A percentile compares a stretch with the other conserved stretches of the same genome.
phyloP scores from a whole-genome alignment of 2,797 vertebrate genomes.

The Sebastiscus albofasciatus region DNA sequence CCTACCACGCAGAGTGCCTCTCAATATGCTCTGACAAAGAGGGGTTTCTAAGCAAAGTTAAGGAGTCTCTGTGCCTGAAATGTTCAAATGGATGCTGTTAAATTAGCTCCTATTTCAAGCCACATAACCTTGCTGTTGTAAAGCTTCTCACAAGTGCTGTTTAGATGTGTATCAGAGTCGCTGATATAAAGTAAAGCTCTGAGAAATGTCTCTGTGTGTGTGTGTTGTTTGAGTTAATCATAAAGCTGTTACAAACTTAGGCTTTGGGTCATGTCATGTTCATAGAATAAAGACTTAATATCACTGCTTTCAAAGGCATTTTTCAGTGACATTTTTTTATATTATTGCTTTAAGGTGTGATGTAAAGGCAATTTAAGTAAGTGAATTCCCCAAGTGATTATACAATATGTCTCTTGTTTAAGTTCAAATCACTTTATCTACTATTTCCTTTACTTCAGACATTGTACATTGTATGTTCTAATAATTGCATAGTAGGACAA shows the following conservation, averaged over 20 bases:
- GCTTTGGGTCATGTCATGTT: slow-evolving; percentile 8
- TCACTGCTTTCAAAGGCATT: neutral
- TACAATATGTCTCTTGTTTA: neutral
- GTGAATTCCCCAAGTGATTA: neutral
- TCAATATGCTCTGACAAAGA: slow-evolving; percentile 36
- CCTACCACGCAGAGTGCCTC: slow-evolving; percentile 4
- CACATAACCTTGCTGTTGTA: slow-evolving; percentile 31
- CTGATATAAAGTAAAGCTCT: slow-evolving; percentile 22
- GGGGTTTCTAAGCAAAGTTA: slow-evolving; percentile 63
- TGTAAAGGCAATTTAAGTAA: slow-evolving; percentile 17
- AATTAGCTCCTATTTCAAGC: slow-evolving; percentile 45
- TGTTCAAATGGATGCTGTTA: slow-evolving; percentile 51
- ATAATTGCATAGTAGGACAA: neutral
- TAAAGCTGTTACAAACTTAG: neutral
- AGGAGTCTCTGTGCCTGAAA: slow-evolving; percentile 30
- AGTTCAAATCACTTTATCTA: neutral
- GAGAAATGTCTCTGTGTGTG: neutral
- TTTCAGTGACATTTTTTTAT: neutral
- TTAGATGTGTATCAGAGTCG: slow-evolving; percentile 17
- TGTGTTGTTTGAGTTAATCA: slow-evolving; percentile 5
- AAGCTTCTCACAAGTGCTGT: slow-evolving; percentile 18
- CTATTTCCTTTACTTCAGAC: neutral
- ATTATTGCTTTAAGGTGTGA: neutral
- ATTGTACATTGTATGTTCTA: neutral
- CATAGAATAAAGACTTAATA: neutral